A percentile compares a stretch with the other conserved stretches of the same genome.
Evolutionary conservation across 23 tunicate species (phyloP).

Genomic region (Clavelina lepadiformis): DNA sequence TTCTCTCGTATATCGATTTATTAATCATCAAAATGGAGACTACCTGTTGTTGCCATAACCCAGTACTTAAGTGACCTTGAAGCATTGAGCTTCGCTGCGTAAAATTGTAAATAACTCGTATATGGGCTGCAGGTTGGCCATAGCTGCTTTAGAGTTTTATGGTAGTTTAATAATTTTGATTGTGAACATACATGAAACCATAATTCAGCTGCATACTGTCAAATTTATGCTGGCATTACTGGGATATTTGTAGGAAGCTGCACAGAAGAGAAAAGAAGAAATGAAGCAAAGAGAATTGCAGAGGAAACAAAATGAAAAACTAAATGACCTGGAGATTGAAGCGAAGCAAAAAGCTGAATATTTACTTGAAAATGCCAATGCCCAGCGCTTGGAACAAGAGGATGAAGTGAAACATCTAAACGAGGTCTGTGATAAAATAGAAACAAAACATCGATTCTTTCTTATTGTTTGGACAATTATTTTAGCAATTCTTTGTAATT

Average conservation of each 20-base stretch:
- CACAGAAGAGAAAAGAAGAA: constrained; percentile 82
- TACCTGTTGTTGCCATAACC: too few relatives aligned
- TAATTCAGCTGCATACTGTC: too few relatives aligned
- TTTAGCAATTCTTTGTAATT: background rate
- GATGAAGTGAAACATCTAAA: constrained; percentile 98
- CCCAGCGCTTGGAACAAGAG: constrained; percentile 92
- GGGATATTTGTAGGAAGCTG: constrained; percentile 72
- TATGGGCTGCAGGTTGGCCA: too few relatives aligned
- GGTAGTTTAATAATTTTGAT: too few relatives aligned
- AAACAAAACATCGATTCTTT: background rate
- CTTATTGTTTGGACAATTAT: background rate
- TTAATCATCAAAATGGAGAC: too few relatives aligned
- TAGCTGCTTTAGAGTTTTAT: too few relatives aligned
- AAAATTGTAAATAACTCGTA: too few relatives aligned
- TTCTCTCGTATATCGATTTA: too few relatives aligned
- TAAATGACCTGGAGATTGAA: constrained; percentile 85
- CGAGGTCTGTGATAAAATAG: constrained; percentile 35
- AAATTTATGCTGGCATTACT: too few relatives aligned
- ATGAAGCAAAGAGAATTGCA: constrained; percentile 76
- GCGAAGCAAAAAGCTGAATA: constrained; percentile 94
- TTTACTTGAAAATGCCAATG: constrained; percentile 88
- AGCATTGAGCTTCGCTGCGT: too few relatives aligned
- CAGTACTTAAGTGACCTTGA: too few relatives aligned
- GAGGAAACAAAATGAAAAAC: constrained; percentile 68
- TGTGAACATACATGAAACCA: too few relatives aligned